Base-by-base conservation (phyloP, 2,888 invertebrate species). In the Chouioia cunea region DNA sequence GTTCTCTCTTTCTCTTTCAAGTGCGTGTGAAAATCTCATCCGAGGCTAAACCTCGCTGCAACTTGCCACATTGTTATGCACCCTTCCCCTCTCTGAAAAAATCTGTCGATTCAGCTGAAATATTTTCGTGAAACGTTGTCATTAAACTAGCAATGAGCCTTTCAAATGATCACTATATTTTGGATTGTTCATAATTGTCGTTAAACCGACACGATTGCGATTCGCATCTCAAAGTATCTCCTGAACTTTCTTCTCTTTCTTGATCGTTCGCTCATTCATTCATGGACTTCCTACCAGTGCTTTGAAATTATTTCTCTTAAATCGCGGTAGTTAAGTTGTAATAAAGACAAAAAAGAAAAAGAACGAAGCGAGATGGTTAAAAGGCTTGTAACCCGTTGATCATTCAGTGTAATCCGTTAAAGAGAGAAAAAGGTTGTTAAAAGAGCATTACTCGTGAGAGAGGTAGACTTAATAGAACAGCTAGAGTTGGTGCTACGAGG, bases 141-240 rank as follows among this genome's bases (percentile, higher is more conserved):
- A 43, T 57, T 50, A 53, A 14, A n/a, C n/a, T 1, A 6, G 36
- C 36, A 16, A 47, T 48, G 2, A 27, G 3, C n/a, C 12, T 27
- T 10, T 4, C 20, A 14, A 53, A 60, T 36, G 53, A 47, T 36
- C 54, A n/a, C 14, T 36, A 23, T 4, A 18, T n/a, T n/a, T n/a
- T n/a, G n/a, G n/a, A n/a, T n/a, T n/a, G 18, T 27, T 60, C 60
- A 67, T 67, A 67, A 67, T 67, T 60, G 47, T 67, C 54, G 54
- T 67, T 67, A 67, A 47, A n/a, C 15, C 57, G 16, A 62, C 66
- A 71, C 62, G 20, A 27, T 67, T 67, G 14, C 67, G 59, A 67
- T 53, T 60, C 36, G n/a, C 48, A 8, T 57, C 48, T 56, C 65
- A 43, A 62, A 62, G 43, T 16, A 18, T 46, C 18, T 18, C 16